Evolutionary conservation across 2,888 invertebrate genomes (phyloP).

Genomic region (Eupithecia insigniata): DNA sequence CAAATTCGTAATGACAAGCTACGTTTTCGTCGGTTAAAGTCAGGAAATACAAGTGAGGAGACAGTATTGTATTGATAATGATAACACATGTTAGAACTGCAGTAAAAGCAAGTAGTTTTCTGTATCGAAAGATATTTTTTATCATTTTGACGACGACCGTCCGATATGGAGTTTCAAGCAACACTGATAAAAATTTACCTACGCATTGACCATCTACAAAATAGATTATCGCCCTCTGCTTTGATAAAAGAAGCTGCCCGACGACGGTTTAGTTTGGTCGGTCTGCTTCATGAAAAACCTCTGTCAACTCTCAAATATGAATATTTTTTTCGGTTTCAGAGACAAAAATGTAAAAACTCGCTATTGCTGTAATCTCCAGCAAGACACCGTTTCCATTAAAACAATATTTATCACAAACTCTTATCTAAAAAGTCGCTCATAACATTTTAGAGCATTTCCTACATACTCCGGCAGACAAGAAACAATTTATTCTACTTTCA

Average conservation of each 20-base stretch:
- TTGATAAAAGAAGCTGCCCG: too few species aligned
- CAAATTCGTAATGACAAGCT: slow-evolving; percentile 25
- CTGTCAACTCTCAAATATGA: not conserved
- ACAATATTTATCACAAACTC: not conserved
- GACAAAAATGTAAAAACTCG: not conserved
- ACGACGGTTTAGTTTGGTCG: too few species aligned
- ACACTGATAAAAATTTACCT: not conserved
- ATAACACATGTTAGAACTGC: not conserved
- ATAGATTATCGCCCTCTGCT: not conserved
- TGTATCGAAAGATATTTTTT: not conserved
- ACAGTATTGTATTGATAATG: not conserved
- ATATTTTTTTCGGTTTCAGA: not conserved
- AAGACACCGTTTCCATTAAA: slow-evolving; percentile 1
- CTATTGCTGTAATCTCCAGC: not conserved
- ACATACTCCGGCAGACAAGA: slow-evolving; percentile 33
- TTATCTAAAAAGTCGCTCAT: not conserved
- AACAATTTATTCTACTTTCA: slow-evolving; percentile 44
- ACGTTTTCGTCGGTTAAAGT: slow-evolving; percentile 19
- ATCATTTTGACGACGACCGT: not conserved
- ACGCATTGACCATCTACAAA: not conserved
- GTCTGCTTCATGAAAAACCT: too few species aligned
- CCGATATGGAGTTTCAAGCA: not conserved
- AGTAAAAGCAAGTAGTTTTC: not conserved
- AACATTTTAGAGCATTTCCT: slow-evolving; percentile 3
- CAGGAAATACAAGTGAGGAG: slow-evolving; percentile 21